Conservation (phyloP, 1,140 invertebrate genomes). For the Helicoverpa zea region DNA sequence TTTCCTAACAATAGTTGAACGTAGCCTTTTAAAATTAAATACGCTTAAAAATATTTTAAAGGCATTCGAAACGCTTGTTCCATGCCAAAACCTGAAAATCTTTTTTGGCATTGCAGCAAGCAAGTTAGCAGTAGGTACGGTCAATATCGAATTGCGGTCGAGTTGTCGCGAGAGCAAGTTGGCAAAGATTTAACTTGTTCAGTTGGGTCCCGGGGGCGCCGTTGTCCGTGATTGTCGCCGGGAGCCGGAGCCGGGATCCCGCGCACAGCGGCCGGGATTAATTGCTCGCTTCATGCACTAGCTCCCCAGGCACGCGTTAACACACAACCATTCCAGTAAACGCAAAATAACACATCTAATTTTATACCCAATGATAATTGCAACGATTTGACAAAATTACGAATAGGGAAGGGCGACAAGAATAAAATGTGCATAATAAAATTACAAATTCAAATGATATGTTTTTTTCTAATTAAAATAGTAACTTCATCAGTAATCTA, state of each 20-base stretch:
- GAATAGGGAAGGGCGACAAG: slow-evolving; percentile 2
- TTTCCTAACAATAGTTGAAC: not conserved
- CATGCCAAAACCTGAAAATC: not conserved
- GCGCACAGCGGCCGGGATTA: slow-evolving; percentile 69
- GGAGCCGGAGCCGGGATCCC: slow-evolving; percentile 64
- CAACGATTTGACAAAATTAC: slow-evolving; percentile 44
- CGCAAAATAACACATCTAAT: slow-evolving; percentile 80
- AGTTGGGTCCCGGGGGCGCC: slow-evolving; percentile 75
- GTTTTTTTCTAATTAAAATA: not conserved
- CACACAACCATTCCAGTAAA: slow-evolving; percentile 71
- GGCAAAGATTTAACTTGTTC: slow-evolving; percentile 84
- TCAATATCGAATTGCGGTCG: slow-evolving; percentile 69
- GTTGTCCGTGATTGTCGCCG: slow-evolving; percentile 83
- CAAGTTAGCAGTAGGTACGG: slow-evolving; percentile 57
- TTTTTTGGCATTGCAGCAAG: slow-evolving; percentile 27
- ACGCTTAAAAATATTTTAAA: not conserved
- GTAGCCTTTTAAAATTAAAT: not conserved
- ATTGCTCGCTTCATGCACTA: slow-evolving; percentile 78
- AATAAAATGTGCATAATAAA: not conserved
- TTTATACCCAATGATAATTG: slow-evolving; percentile 77
- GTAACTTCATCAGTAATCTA: too few species aligned
- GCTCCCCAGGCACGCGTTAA: slow-evolving; percentile 81
- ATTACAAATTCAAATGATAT: not conserved
- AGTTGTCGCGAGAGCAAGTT: slow-evolving; percentile 64
- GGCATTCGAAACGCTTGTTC: not conserved